phyloP scores from a whole-genome alignment of 2,797 vertebrate genomes.

The Cichlasoma orientale region DNA sequence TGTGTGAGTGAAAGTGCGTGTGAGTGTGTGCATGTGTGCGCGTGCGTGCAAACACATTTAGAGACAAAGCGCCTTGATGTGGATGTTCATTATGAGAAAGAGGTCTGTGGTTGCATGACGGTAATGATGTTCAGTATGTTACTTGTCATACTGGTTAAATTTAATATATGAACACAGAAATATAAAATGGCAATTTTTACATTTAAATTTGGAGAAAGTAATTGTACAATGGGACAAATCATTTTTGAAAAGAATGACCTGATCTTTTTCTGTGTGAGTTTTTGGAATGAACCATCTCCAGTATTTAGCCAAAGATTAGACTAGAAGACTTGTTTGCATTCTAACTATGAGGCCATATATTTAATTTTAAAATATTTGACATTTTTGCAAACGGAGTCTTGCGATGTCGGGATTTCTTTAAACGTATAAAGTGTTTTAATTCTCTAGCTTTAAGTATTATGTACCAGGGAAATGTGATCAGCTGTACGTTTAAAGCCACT shows the following conservation, averaged over 20 bases:
- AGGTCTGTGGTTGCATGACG: slow-evolving; percentile 35
- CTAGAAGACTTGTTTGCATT: slow-evolving; percentile 53
- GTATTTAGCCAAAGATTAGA: slow-evolving; percentile 52
- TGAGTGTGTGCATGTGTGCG: neutral
- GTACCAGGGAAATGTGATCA: neutral
- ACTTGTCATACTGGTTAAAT: slow-evolving; percentile 13
- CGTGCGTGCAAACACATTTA: neutral
- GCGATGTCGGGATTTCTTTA: neutral
- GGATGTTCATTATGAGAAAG: slow-evolving; percentile 7
- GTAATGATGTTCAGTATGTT: slow-evolving; percentile 33
- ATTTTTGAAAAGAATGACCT: slow-evolving; percentile 69
- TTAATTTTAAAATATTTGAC: slow-evolving; percentile 56
- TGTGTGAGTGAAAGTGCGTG: neutral
- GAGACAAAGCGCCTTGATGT: slow-evolving; percentile 21
- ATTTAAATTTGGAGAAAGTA: slow-evolving; percentile 65
- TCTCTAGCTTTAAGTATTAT: slow-evolving; percentile 2
- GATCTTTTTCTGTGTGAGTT: slow-evolving; percentile 45
- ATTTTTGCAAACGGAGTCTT: slow-evolving; percentile 7
- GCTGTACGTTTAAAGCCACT: neutral
- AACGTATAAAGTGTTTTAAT: slow-evolving; percentile 3
- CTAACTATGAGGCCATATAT: slow-evolving; percentile 78
- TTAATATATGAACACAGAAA: slow-evolving; percentile 21
- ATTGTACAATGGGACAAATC: slow-evolving; percentile 71
- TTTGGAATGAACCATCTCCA: slow-evolving; percentile 24
- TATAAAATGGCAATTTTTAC: slow-evolving; percentile 40